Evolutionary conservation across 1,140 invertebrate species (phyloP), one percentile per base, ranked within the genome.

Genomic region (Drosophila bocki): DNA sequence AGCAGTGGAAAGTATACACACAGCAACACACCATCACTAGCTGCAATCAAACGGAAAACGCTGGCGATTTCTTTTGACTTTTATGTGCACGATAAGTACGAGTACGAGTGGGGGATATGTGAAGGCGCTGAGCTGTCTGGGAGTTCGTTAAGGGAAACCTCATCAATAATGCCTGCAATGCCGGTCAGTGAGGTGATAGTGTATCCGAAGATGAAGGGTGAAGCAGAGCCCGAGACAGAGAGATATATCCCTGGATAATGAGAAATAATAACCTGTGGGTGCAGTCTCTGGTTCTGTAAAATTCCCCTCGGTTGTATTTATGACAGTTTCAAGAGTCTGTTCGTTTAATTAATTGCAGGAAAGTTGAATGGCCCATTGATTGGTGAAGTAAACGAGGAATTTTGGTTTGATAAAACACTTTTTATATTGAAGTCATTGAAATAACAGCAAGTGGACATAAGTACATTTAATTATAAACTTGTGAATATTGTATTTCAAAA

Each of bases 31-130:
- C 9, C 35, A 42, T 17, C 75, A 71, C 65, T 69, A 63, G 64
- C 63, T 80, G 83, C 82, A 87, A 86, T 86, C 80, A 86, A 39
- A 87, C 81, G 86, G 75, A 82, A 86, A 83, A 77, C 70, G 83
- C 78, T 83, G 67, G 63, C 84, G 64, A 77, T 88, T 86, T 71
- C 68, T 75, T 71, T 53, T 58, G 56, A 54, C 29, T 68, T 78
- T 75, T 77, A 50, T 81, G 54, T 44, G 44, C 37, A 11, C 67
- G 61, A 67, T 69, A 75, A 62, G 60, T n/a, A 45, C 35, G 45
- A 59, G 54, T 29, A 15, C 51, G 13, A 54, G 53, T 54, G 33
- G 13, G 35, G 22, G 53, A 54, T 39, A 54, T 58, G 71, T 41
- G 74, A 45, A 70, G 53, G 51, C 70, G 74, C 61, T 60, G 67